These are phyloP conservation scores for Drosophila pandora DNA, from an alignment of 1,140 invertebrate genomes.

Conservation along the genomic window DNA sequence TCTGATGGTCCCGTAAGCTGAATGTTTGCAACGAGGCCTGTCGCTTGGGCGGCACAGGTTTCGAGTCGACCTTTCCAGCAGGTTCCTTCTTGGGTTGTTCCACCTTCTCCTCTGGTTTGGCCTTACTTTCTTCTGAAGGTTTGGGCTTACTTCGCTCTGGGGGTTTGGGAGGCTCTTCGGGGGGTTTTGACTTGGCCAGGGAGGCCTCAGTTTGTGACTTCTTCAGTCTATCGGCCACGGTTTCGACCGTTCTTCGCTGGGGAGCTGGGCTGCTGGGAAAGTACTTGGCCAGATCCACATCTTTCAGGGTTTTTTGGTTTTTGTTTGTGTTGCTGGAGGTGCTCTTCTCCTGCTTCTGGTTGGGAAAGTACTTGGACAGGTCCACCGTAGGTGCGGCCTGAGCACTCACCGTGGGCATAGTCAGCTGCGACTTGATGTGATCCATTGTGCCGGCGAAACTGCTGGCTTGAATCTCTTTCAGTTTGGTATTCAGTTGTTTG, in stretches of 20 bases:
- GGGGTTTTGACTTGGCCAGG: slow-evolving; percentile 16
- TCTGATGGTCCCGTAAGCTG: slow-evolving; percentile 74
- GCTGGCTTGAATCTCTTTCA: slow-evolving; percentile 76
- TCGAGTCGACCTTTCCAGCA: slow-evolving; percentile 23
- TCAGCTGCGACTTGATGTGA: slow-evolving; percentile 74
- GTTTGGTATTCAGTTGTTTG: slow-evolving; percentile 54
- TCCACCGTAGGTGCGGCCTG: slow-evolving; percentile 62
- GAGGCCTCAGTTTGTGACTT: slow-evolving; percentile 71
- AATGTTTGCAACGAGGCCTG: slow-evolving; percentile 61
- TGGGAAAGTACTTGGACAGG: slow-evolving; percentile 82
- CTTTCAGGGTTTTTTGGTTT: slow-evolving; percentile 78
- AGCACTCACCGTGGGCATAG: slow-evolving; percentile 69
- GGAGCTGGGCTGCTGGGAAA: slow-evolving; percentile 78
- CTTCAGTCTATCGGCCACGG: slow-evolving; percentile 72
- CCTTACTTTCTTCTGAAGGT: neutral
- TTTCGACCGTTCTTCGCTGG: slow-evolving; percentile 68
- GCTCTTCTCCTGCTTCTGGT: slow-evolving; percentile 74
- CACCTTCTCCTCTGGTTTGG: neutral
- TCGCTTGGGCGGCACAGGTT: slow-evolving; percentile 58
- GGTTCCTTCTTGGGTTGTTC: neutral
- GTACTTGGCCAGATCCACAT: slow-evolving; percentile 79
- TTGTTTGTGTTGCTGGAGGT: slow-evolving; percentile 67
- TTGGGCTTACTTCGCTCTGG: neutral
- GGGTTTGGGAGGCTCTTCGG: slow-evolving; percentile 8
- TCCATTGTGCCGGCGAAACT: slow-evolving; percentile 82